Evolutionary conservation across 1,140 invertebrate genomes (phyloP).

Genomic region (Mylabris phalerata): DNA sequence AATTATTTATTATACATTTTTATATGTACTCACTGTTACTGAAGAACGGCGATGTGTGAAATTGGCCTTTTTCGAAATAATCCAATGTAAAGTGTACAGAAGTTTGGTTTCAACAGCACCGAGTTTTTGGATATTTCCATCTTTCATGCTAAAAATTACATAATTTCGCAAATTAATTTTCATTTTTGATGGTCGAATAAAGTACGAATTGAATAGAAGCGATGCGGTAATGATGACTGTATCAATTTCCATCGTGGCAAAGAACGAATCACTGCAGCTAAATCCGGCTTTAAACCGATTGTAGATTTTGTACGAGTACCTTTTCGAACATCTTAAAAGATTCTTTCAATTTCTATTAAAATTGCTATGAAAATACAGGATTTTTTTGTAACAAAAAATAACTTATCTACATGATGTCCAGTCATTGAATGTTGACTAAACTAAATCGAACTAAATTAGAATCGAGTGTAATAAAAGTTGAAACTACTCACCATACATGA

Average conservation of each 20-base stretch:
- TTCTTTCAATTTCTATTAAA: constrained; percentile 39
- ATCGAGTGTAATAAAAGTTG: too few species aligned
- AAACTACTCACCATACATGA: constrained; percentile 78
- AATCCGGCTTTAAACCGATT: constrained; percentile 86
- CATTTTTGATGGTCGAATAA: too few species aligned
- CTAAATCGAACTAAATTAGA: constrained; percentile 40
- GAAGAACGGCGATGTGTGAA: constrained; percentile 64
- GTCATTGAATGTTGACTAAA: constrained; percentile 79
- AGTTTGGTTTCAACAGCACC: constrained; percentile 92
- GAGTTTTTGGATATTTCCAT: constrained; percentile 68
- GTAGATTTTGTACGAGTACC: constrained; percentile 95
- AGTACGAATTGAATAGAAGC: constrained; percentile 75
- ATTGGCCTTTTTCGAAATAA: constrained; percentile 69
- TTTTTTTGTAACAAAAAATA: constrained; percentile 37
- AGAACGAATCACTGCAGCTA: constrained; percentile 84
- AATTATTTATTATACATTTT: too few species aligned
- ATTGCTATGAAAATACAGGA: too few species aligned
- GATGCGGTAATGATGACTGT: constrained; percentile 81
- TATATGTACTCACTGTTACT: too few species aligned
- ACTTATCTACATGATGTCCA: constrained; percentile 74
- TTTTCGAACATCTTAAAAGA: constrained; percentile 77
- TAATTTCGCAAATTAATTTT: not conserved
- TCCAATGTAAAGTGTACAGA: constrained; percentile 98
- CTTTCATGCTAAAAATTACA: constrained; percentile 56
- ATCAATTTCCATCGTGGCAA: constrained; percentile 89